Conservation (phyloP, 1,140 invertebrate species). For the Scaptodrosophila lebanonensis region DNA sequence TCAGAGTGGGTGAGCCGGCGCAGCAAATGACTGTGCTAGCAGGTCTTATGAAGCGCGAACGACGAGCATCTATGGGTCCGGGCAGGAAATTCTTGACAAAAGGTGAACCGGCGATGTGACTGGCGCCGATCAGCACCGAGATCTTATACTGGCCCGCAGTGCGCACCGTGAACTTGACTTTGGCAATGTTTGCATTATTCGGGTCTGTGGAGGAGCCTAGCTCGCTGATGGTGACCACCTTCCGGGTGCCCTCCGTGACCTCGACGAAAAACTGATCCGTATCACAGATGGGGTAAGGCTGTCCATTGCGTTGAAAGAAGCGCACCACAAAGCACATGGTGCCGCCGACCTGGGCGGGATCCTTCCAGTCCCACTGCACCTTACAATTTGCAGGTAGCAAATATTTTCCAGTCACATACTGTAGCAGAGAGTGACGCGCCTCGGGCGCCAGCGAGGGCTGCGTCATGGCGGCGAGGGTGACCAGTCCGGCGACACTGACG, state of each 20-base stretch:
- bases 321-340: conserved; percentile 93
- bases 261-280: conserved; percentile 91
- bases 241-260: conserved; percentile 88
- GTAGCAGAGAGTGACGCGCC: conserved; percentile 91
- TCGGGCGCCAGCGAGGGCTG: conserved; percentile 90
- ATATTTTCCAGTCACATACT: conserved; percentile 95
- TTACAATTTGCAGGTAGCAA: conserved; percentile 91
- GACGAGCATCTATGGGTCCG: conserved; percentile 89
- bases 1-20: conserved; percentile 84
- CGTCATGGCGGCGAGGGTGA: conserved; percentile 91
- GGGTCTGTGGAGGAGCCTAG: conserved; percentile 91
- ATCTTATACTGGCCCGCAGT: conserved; percentile 93
- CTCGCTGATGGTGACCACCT: conserved; percentile 90
- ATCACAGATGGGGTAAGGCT: conserved; percentile 94
- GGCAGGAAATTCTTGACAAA: conserved; percentile 81
- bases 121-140: conserved; percentile 85
- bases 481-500: conserved; percentile 89
- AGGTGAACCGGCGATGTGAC: conserved; percentile 81
- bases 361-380: conserved; percentile 88
- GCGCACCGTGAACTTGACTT: conserved; percentile 93
- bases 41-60: conserved; percentile 90
- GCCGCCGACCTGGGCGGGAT: conserved; percentile 90
- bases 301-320: conserved; percentile 94
- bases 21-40: conserved; percentile 92
- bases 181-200: conserved; percentile 88